phyloP scores from a whole-genome alignment of 2,888 invertebrate genomes.

The Andrena flavipes region DNA sequence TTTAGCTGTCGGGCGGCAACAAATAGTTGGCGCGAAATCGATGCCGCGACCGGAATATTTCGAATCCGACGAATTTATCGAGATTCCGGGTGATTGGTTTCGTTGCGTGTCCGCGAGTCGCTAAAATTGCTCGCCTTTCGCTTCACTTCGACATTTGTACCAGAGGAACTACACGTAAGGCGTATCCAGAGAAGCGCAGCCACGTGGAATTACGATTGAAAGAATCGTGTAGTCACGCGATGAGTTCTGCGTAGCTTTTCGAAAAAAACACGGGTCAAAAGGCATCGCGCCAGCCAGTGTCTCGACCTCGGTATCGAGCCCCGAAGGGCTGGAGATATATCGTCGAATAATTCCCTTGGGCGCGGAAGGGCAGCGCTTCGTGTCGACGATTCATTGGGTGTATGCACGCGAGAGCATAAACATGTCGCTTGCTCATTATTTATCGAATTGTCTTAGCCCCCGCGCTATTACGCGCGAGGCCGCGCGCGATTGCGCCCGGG shows the following conservation, averaged over 20 bases:
- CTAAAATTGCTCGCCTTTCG: neutral
- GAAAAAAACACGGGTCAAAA: slow-evolving; percentile 48
- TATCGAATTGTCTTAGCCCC: slow-evolving; percentile 78
- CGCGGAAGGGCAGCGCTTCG: slow-evolving; percentile 61
- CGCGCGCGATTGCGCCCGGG: slow-evolving; percentile 45
- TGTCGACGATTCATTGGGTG: slow-evolving; percentile 67
- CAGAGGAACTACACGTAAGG: neutral
- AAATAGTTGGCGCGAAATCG: slow-evolving; percentile 34
- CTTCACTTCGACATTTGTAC: no score
- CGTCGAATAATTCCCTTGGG: slow-evolving; percentile 68
- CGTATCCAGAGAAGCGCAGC: neutral
- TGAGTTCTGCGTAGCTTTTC: slow-evolving; percentile 27
- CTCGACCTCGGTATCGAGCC: slow-evolving; percentile 42
- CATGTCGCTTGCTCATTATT: slow-evolving; percentile 78
- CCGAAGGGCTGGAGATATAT: slow-evolving; percentile 61
- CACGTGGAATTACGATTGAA: slow-evolving; percentile 5
- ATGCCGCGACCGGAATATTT: slow-evolving; percentile 31
- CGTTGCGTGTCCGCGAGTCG: neutral
- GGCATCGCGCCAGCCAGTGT: slow-evolving; percentile 11
- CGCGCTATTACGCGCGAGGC: slow-evolving; percentile 51
- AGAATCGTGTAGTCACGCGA: slow-evolving; percentile 36
- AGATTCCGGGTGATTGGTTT: slow-evolving; percentile 15
- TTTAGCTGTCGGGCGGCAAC: slow-evolving; percentile 23
- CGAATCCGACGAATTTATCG: slow-evolving; percentile 21
- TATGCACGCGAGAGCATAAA: slow-evolving; percentile 78